Conservation (phyloP, 2,113 vertebrate species). For the Coptodon rendalli region DNA sequence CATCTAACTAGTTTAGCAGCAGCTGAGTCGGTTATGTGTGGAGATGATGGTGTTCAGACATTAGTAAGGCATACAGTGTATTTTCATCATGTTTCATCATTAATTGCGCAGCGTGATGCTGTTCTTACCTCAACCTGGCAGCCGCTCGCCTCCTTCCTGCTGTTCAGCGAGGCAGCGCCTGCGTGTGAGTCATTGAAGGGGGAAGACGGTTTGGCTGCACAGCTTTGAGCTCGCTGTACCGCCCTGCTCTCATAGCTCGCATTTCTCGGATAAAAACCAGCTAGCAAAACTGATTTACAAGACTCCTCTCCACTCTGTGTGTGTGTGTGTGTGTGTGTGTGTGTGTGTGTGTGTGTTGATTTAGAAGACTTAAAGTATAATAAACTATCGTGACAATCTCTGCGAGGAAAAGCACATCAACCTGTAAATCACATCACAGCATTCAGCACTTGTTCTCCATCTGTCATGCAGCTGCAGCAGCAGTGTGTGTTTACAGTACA, state of each 20-base stretch:
- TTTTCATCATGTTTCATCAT: conserved; percentile 51
- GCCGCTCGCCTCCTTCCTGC: neutral
- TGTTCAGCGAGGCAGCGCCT: conserved; percentile 4
- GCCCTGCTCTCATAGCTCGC: conserved; percentile 20
- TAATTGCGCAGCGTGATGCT: neutral
- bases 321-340: neutral
- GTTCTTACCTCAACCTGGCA: conserved; percentile 23
- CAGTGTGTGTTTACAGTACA: neutral
- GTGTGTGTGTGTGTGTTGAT: neutral
- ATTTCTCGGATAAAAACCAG: conserved; percentile 42
- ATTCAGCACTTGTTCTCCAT: neutral
- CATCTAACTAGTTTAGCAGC: neutral
- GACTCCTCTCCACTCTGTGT: neutral
- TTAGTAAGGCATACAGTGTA: neutral
- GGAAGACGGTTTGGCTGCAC: neutral
- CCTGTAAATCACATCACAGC: conserved; percentile 42
- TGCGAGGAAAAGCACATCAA: conserved; percentile 12
- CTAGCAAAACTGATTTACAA: conserved; percentile 41
- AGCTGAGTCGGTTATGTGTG: neutral
- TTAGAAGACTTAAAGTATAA: conserved; percentile 35
- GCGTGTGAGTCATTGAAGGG: neutral
- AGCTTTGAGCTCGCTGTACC: neutral
- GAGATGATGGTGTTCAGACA: neutral
- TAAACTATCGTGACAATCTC: conserved; percentile 35
- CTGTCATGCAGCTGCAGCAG: conserved; percentile 3